Evolutionary conservation across 23 tunicate genomes (phyloP).

Genomic region (Phallusia fumigata): DNA sequence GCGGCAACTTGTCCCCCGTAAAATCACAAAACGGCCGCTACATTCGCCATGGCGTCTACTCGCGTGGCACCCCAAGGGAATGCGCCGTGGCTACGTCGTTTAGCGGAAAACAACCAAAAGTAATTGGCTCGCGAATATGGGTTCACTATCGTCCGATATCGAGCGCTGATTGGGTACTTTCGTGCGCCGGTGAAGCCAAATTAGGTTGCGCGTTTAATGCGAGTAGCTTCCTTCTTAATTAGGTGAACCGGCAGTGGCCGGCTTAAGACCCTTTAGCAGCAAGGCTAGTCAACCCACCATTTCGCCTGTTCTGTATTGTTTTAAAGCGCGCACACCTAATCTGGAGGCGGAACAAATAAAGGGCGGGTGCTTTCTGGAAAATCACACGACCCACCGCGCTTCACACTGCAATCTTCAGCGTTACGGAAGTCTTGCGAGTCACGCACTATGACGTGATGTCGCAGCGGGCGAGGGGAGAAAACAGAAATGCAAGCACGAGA

Average conservation of each 20-base stretch:
- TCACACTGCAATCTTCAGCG: background rate
- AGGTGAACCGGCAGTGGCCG: background rate
- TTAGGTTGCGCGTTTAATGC: slow-evolving; percentile 1
- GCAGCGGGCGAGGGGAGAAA: too few species aligned
- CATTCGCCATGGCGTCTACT: background rate
- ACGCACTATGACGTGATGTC: background rate
- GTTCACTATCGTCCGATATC: background rate
- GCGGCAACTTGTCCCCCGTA: background rate
- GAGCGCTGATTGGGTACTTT: background rate
- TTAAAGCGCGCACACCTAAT: too few species aligned
- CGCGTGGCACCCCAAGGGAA: background rate
- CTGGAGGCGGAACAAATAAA: too few species aligned
- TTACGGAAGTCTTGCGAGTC: background rate
- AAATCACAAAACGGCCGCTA: background rate
- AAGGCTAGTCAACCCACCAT: too few species aligned
- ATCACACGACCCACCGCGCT: background rate
- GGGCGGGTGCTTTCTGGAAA: background rate
- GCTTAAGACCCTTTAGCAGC: background rate
- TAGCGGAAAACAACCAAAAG: background rate
- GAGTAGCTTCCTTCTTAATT: background rate
- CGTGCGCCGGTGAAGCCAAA: background rate
- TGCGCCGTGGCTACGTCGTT: background rate
- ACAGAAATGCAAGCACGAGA: too few species aligned
- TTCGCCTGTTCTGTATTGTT: too few species aligned
- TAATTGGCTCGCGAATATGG: background rate